Evolutionary conservation across 2,797 vertebrate genomes (phyloP), one percentile per base, ranked within the genome.

Genomic region (Myotis daubentonii): DNA sequence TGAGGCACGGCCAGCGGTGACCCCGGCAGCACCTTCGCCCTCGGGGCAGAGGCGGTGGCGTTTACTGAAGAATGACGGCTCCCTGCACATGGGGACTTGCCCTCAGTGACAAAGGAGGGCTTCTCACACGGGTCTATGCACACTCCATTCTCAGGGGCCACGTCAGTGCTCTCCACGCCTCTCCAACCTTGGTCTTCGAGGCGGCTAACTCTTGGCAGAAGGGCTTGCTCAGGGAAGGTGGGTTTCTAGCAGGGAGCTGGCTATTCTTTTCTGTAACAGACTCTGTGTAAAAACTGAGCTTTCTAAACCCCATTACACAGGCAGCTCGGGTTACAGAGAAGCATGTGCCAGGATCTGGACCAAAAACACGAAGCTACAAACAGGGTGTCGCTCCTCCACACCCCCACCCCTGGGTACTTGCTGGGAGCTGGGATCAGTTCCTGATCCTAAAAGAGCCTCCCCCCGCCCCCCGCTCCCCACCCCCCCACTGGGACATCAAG

Each of bases 381-480:
- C 0, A 8, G 8, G 10, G 68, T 60, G 25, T 9, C 1, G 17
- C 1, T n/a, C 5, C 62, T 41, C 5, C 8, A 33, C 3, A 6
- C 5, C 3, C 28, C 16, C 13, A 7, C 13, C 66, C 74, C 5
- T 8, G 57, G 20, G 10, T 0, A 9, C 10, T 53, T 68, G 2
- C 41, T 11, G 20, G 72, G 28, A 49, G 6, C 66, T 22, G 3
- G 47, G 44, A 36, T 30, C 0, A 0, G 60, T 25, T 75, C 36
- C 53, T 53, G 47, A 30, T 25, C 68, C 49, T 9, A 19, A 65
- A 33, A 0, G 38, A 47, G 71, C 13, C 23, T 4, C 47, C 33
- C 30, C 8, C 17, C 15, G 0, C 0, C 57, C 28, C 3, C 8
- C 6, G 4, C 36, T 3, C 4, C 20, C 53, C 3, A 8, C 25